Base-by-base conservation (phyloP, 2,888 invertebrate species). In the Tyria jacobaeae region DNA sequence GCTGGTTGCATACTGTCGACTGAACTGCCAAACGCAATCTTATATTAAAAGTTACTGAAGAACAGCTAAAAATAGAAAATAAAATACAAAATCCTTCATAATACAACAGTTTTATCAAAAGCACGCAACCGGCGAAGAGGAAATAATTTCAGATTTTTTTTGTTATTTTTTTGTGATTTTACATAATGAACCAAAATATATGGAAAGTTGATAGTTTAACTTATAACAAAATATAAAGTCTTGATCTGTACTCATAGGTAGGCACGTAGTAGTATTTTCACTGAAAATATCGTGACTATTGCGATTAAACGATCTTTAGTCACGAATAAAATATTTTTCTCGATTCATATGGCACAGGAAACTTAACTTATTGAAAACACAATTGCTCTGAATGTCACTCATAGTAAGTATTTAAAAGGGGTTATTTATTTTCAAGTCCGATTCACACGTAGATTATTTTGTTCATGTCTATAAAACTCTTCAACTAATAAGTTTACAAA, bases 291-390 rank as follows among this genome's bases (percentile, higher is more conserved):
- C 62, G 75, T 70, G 74, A 72, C 72, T 62, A 58, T 64, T 63
- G 69, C 74, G 62, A 69, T 53, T 63, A 66, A 27, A 50, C 17
- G 47, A 35, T 57, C 15, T 37, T 31, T 50, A 59, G 76, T 75
- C 76, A 75, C 73, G 58, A 39, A 62, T 72, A 75, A 75, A 75
- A 77, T 50, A 68, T 63, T 64, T 70, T 70, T 76, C 71, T 74
- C 66, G 71, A 71, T 66, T 66, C 71, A 77, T 89, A 89, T 89
- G 89, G 89, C 89, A 89, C 89, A 81, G 80, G 72, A 81, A 82
- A 84, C 82, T 83, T 85, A 82, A 81, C 53, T 66, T 76, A 76
- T 78, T 76, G 72, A 76, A 78, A 75, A 79, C 66, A 75, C 71
- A 77, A 78, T 78, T 76, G 79, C 74, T 79, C 73, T 76, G 68